Percentiles rank a stretch among this genome's conserved stretches.
Evolutionary conservation across 2,113 vertebrate species (phyloP).

Genomic region (Hiodon tergisus): DNA sequence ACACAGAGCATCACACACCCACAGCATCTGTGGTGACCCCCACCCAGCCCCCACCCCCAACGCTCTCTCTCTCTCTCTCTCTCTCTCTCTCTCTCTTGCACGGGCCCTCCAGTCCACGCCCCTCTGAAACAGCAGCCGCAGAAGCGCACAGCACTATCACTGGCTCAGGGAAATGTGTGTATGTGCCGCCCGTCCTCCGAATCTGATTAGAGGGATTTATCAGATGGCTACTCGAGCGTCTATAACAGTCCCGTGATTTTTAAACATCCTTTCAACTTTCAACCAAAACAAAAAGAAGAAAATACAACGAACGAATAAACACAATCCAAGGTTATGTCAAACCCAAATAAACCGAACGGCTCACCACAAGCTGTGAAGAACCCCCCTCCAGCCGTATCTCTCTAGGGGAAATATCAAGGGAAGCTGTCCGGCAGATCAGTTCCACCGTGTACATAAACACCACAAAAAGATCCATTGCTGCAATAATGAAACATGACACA

Average conservation of each 20-base stretch:
- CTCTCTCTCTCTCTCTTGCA: neutral
- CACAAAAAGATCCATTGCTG: slow-evolving; percentile 13
- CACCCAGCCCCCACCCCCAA: too few relatives aligned
- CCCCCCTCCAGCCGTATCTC: slow-evolving; percentile 13
- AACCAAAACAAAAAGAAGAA: slow-evolving; percentile 2
- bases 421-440: slow-evolving; percentile 14
- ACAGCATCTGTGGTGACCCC: too few relatives aligned
- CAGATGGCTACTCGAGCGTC: slow-evolving; percentile 29
- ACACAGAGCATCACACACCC: too few relatives aligned
- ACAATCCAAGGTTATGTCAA: slow-evolving; percentile 16
- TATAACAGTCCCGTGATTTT: slow-evolving; percentile 21
- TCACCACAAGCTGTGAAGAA: neutral
- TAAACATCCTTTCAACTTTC: neutral
- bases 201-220: slow-evolving; percentile 48
- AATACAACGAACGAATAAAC: neutral
- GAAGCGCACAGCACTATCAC: neutral
- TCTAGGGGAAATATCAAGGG: slow-evolving; percentile 33
- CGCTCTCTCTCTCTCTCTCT: neutral
- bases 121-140: neutral
- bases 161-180: too few relatives aligned
- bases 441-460: slow-evolving; percentile 16
- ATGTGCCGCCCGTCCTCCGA: neutral
- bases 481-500: slow-evolving; percentile 12
- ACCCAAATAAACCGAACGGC: neutral
- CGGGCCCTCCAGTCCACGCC: neutral